phyloP scores from a whole-genome alignment of 2,113 vertebrate genomes.

The human (Homo sapiens) region GRCh38 chr9:103116001-103116500 shows the following conservation, averaged over 20 bases:
- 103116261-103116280: background rate
- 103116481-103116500: background rate
- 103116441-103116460: background rate
- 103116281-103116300: background rate
- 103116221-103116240: background rate
- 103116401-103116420: background rate
- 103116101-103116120: background rate
- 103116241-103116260: background rate
- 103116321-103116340: background rate
- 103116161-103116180: background rate
- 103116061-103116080: background rate
- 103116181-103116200: background rate
- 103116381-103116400: background rate
- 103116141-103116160: background rate
- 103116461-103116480: background rate
- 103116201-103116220: background rate
- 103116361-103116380: background rate
- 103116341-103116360: background rate
- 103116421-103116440: background rate
- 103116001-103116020: background rate
- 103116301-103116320: background rate
- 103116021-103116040: background rate
- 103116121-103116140: background rate
- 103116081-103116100: background rate
- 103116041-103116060: background rate